A percentile compares a stretch with the other conserved stretches of the same genome.
These are phyloP conservation scores for Rhogogaster chlorosoma DNA, from an alignment of 2,888 invertebrate genomes.

Conservation along the genomic window DNA sequence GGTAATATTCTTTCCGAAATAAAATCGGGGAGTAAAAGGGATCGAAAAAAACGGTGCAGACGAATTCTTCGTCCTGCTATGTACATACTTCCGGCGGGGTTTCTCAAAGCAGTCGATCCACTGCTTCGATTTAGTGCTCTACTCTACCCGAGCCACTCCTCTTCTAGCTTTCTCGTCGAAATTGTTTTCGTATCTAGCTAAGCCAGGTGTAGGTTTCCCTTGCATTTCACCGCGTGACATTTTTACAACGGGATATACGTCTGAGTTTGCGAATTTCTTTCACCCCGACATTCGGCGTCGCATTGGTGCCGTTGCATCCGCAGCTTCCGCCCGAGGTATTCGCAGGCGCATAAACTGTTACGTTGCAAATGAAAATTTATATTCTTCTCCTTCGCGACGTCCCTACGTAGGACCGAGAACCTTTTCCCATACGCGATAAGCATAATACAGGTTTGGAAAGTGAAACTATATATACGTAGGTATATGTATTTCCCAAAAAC, in stretches of 20 bases:
- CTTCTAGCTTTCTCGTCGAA: constrained; percentile 28
- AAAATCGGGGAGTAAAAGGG: neutral
- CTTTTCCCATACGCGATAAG: constrained; percentile 32
- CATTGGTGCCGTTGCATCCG: neutral
- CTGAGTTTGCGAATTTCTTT: constrained; percentile 41
- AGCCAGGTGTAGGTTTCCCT: constrained; percentile 34
- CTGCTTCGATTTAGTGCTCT: neutral
- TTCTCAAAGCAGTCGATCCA: neutral
- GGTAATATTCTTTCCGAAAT: neutral
- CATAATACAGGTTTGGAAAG: constrained; percentile 15
- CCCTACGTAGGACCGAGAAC: neutral
- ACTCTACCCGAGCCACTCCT: constrained; percentile 18
- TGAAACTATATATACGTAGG: neutral
- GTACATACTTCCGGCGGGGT: neutral
- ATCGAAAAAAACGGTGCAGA: neutral
- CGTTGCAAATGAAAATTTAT: constrained; percentile 41
- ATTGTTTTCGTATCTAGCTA: constrained; percentile 39
- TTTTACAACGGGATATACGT: constrained; percentile 34
- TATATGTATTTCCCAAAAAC: neutral
- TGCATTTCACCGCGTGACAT: constrained; percentile 41
- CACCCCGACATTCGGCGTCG: neutral
- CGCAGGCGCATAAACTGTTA: neutral
- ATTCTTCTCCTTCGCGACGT: neutral
- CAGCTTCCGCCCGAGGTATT: neutral
- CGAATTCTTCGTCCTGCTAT: neutral